Evolutionary conservation across 2,113 vertebrate genomes (phyloP).

Genomic region (Vulpes lagopus): DNA sequence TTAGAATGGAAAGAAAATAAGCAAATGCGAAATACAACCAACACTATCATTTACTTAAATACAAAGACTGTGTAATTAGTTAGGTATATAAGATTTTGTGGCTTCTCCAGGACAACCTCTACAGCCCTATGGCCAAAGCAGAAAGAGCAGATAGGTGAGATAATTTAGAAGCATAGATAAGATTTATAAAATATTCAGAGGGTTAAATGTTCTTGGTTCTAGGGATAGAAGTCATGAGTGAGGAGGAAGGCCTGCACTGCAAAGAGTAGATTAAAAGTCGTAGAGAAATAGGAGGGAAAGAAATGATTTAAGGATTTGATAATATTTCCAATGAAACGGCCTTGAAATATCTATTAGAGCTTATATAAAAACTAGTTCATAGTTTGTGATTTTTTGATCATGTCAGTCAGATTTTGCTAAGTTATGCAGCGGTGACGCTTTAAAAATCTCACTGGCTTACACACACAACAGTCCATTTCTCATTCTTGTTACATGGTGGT

Average conservation of each 20-base stretch:
- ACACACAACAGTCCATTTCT: background rate
- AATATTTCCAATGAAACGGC: background rate
- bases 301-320: slow-evolving; percentile 17
- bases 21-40: background rate
- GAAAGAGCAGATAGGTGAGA: background rate
- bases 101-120: background rate
- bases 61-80: background rate
- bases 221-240: background rate
- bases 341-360: background rate
- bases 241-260: background rate
- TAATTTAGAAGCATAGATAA: background rate
- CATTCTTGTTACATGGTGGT: background rate
- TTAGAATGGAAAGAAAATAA: background rate
- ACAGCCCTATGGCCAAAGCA: background rate
- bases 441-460: background rate
- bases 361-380: background rate
- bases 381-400: background rate
- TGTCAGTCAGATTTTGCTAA: background rate
- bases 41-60: background rate
- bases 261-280: slow-evolving; percentile 26
- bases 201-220: background rate
- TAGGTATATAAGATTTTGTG: background rate
- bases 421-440: background rate
- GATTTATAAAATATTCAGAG: background rate
- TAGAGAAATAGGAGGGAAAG: background rate